Evolutionary conservation across 1,140 invertebrate species (phyloP).

Genomic region (Ectropis grisescens): DNA sequence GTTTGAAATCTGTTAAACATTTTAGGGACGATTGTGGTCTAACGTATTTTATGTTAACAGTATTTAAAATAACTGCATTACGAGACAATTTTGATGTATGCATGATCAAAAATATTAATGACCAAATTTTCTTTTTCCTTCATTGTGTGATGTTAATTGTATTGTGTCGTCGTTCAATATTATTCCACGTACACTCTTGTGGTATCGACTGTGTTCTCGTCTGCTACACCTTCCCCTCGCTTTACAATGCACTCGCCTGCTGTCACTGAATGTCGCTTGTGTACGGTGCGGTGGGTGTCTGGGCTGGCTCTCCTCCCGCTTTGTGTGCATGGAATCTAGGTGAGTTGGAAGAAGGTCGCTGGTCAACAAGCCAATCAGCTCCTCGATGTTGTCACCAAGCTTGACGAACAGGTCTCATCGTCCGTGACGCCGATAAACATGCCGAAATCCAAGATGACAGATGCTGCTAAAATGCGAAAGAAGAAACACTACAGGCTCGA

Average conservation of each 20-base stretch:
- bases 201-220: conserved; percentile 42
- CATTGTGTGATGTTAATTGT: conserved; percentile 60
- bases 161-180: conserved; percentile 43
- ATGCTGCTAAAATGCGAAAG: conserved; percentile 75
- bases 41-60: too few relatives aligned
- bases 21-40: too few relatives aligned
- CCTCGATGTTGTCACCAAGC: conserved; percentile 72
- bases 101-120: too few relatives aligned
- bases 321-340: conserved; percentile 23
- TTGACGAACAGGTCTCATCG: conserved; percentile 69
- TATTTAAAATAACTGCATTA: too few relatives aligned
- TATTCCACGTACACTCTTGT: conserved; percentile 34
- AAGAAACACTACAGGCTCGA: conserved; percentile 81
- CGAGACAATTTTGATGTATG: too few relatives aligned
- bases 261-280: conserved; percentile 37
- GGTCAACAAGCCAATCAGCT: conserved; percentile 69
- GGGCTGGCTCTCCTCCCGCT: conserved; percentile 2
- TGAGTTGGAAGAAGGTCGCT: conserved; percentile 74
- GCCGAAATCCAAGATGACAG: conserved; percentile 42
- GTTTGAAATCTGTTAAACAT: too few relatives aligned
- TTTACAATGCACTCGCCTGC: conserved; percentile 23
- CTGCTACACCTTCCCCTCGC: conserved; percentile 25
- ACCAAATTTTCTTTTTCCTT: conserved; percentile 20
- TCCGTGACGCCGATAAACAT: conserved; percentile 28
- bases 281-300: conserved; percentile 6